phyloP scores from a whole-genome alignment of 2,888 invertebrate genomes.

The Himalopsyche tibetana region DNA sequence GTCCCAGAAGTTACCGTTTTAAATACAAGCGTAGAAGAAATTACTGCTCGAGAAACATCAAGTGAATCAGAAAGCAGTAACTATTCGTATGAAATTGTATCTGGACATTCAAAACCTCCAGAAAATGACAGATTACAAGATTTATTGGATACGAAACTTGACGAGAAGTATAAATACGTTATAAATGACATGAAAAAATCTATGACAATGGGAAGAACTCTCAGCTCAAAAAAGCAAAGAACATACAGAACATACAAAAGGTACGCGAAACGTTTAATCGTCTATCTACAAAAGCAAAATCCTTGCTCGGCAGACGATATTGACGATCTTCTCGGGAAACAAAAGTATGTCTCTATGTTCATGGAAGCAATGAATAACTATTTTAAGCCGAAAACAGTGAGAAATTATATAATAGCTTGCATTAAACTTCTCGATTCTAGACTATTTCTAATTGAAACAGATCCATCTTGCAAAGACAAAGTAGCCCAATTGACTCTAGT shows the following conservation, averaged over 20 bases:
- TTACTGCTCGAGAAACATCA: slow-evolving; percentile 56
- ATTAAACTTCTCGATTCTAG: slow-evolving; percentile 76
- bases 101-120: slow-evolving; percentile 47
- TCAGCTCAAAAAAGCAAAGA: slow-evolving; percentile 75
- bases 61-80: slow-evolving; percentile 64
- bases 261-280: slow-evolving; percentile 75
- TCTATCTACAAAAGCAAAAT: slow-evolving; percentile 75
- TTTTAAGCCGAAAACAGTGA: slow-evolving; percentile 75
- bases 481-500: slow-evolving; percentile 76
- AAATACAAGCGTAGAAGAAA: slow-evolving; percentile 51
- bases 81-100: slow-evolving; percentile 64
- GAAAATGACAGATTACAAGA: slow-evolving; percentile 70
- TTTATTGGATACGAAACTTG: slow-evolving; percentile 76
- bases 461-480: slow-evolving; percentile 75
- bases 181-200: slow-evolving; percentile 78
- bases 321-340: slow-evolving; percentile 74
- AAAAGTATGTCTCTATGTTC: slow-evolving; percentile 75
- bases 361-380: slow-evolving; percentile 74
- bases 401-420: slow-evolving; percentile 76
- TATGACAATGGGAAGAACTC: slow-evolving; percentile 75
- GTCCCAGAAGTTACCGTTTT: slow-evolving; percentile 2
- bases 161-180: slow-evolving; percentile 77
- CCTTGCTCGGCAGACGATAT: slow-evolving; percentile 76
- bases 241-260: slow-evolving; percentile 75
- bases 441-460: slow-evolving; percentile 75